Base-by-base conservation (phyloP, 2,888 invertebrate genomes). In the Agonopterix subpropinquella region DNA sequence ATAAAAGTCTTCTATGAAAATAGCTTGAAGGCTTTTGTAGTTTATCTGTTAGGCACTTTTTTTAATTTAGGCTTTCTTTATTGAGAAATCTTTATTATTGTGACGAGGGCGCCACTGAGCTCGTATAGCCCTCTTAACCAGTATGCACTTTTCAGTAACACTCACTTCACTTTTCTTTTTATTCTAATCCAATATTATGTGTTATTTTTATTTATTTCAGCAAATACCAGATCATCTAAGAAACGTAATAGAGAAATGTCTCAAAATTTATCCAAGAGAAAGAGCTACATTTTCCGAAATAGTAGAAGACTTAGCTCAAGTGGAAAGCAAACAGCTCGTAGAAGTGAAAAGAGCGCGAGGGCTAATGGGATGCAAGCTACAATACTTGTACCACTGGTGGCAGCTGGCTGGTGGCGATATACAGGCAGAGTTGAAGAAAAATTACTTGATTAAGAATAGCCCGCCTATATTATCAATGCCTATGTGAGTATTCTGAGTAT, bases 351-450 rank as follows among this genome's bases (percentile, higher is more conserved):
- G 89, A 48, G 89, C 73, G 43, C 58, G 77, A 50, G 69, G 85
- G 43, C 64, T 91, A 2, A 65, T 90, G 61, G 87, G 87, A 0
- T 86, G 88, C 54, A 90, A 92, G 9, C 84, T 98, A 56, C 92
- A 94, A 54, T 96, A 97, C 70, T 90, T 98, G 28, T 99, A 98
- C 75, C 95, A 97, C 73, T 92, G 98, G 81, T 99, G 99, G 99
- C 95, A 96, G 73, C 75, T 99, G 50, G 96, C 98, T 11, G 99
- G 99, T 1, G 98, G 98, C 0, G 98, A 98, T 83, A 94, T 98
- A 48, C 94, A 96, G 54, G 90, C 93, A 0, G 97, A 97, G 73
- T 87, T 99, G 36, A 96, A 96, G 70, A 96, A 95, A 70, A 96
- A 97, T 75, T 96, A 96, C 0, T 89, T 98, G 2, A 95, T 98